Evolutionary conservation across 1,140 invertebrate genomes (phyloP).

Genomic region (Carposina sasakii): DNA sequence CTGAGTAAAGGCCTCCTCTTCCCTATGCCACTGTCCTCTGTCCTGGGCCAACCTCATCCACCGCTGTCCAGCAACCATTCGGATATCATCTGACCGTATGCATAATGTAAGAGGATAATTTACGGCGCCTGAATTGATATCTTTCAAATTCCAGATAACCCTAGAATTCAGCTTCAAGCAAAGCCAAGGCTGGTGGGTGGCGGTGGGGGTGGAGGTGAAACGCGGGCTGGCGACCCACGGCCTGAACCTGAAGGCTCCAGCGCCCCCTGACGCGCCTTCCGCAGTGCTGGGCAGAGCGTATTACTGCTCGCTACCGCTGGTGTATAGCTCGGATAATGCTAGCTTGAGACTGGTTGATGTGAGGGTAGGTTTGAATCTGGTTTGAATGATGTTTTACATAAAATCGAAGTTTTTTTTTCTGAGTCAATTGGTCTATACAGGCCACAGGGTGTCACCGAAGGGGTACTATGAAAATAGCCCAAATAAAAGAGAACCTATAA

Average conservation of each 20-base stretch:
- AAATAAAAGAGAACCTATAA: too few species aligned
- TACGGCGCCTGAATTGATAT: neutral
- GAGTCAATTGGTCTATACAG: too few species aligned
- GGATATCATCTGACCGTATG: too few species aligned
- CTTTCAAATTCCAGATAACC: constrained; percentile 51
- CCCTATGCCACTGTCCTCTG: too few species aligned
- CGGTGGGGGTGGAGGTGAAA: constrained; percentile 71
- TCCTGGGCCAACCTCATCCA: too few species aligned
- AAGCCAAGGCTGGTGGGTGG: constrained; percentile 68
- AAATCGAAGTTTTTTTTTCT: too few species aligned
- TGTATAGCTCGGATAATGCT: constrained; percentile 61
- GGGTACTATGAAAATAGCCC: too few species aligned
- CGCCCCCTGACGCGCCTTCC: constrained; percentile 52
- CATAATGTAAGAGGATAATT: neutral
- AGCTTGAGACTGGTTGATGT: constrained; percentile 63
- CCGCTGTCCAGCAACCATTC: too few species aligned
- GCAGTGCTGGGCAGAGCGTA: constrained; percentile 71
- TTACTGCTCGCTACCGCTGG: constrained; percentile 63
- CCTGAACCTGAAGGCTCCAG: constrained; percentile 37
- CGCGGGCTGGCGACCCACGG: constrained; percentile 38
- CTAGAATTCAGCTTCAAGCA: constrained; percentile 67
- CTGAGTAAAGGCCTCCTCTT: too few species aligned
- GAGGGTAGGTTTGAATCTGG: too few species aligned
- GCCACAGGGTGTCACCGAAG: too few species aligned
- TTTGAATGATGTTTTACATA: too few species aligned